Evolutionary conservation across 2,888 invertebrate genomes (phyloP).

Genomic region (Ethmia dodecea): DNA sequence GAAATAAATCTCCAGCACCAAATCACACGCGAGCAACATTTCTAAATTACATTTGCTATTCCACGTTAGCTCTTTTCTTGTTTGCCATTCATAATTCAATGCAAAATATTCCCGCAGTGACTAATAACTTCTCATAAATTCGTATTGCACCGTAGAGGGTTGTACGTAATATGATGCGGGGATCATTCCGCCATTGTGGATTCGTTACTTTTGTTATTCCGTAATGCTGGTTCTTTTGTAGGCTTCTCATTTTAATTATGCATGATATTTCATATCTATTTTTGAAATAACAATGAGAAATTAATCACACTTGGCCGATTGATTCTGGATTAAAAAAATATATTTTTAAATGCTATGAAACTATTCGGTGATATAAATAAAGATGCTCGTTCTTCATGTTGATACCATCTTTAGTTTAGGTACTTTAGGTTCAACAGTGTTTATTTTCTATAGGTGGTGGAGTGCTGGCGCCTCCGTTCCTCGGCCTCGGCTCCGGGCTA

Average conservation of each 20-base stretch:
- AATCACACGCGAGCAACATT: conserved; percentile 23
- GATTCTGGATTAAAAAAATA: too few relatives aligned
- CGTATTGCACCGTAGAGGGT: conserved; percentile 65
- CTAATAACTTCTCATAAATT: conserved; percentile 69
- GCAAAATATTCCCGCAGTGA: conserved; percentile 64
- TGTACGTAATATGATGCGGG: conserved; percentile 47
- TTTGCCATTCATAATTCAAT: conserved; percentile 69
- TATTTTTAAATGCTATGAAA: too few relatives aligned
- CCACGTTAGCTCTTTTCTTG: conserved; percentile 53
- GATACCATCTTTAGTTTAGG: too few relatives aligned
- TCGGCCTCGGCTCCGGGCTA: conserved; percentile 90
- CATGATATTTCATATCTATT: too few relatives aligned
- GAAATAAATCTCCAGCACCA: conserved; percentile 13
- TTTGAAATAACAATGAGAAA: too few relatives aligned
- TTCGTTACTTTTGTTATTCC: conserved; percentile 22
- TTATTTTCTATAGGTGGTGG: conserved; percentile 92
- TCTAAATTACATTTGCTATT: conserved; percentile 41
- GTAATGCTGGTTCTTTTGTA: background rate
- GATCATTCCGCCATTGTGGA: conserved; percentile 51
- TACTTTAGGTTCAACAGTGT: too few relatives aligned
- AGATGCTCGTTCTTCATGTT: too few relatives aligned
- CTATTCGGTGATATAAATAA: too few relatives aligned
- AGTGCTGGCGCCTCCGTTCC: conserved; percentile 91
- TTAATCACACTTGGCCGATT: too few relatives aligned
- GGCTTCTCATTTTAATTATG: too few relatives aligned